Evolutionary conservation across 2,888 invertebrate genomes (phyloP).

Genomic region (Drosophila leonis): DNA sequence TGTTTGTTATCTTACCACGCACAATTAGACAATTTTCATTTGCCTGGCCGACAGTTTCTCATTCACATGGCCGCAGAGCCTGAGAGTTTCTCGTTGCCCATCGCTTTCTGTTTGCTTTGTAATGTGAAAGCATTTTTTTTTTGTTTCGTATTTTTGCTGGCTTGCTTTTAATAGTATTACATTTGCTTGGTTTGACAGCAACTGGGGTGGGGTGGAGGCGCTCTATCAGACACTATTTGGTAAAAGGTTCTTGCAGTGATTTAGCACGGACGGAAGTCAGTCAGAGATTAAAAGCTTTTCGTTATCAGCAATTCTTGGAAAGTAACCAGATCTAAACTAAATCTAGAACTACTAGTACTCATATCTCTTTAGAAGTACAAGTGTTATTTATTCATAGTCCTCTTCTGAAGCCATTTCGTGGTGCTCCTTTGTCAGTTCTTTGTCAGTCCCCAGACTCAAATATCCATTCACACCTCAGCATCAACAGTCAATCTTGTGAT

Average conservation of each 20-base stretch:
- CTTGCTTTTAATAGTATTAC: slow-evolving; percentile 61
- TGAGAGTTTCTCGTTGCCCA: slow-evolving; percentile 50
- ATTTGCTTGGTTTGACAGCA: slow-evolving; percentile 43
- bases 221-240: slow-evolving; percentile 2
- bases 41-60: slow-evolving; percentile 47
- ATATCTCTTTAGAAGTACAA: neutral
- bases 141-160: slow-evolving; percentile 22
- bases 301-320: neutral
- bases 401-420: neutral
- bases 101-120: slow-evolving; percentile 31
- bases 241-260: slow-evolving; percentile 19
- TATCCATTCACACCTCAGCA: slow-evolving; percentile 64
- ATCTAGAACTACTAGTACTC: neutral
- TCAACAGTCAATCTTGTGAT: slow-evolving; percentile 45
- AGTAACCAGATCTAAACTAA: neutral
- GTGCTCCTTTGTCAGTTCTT: slow-evolving; percentile 13
- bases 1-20: slow-evolving; percentile 80
- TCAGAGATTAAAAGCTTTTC: neutral
- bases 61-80: slow-evolving; percentile 42
- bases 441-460: slow-evolving; percentile 8
- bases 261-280: slow-evolving; percentile 12
- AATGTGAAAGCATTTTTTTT: slow-evolving; percentile 65
- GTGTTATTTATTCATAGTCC: slow-evolving; percentile 32
- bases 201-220: neutral
- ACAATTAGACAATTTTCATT: slow-evolving; percentile 80